Evolutionary conservation across 1,140 invertebrate species (phyloP).

Genomic region (Aphis gossypii): DNA sequence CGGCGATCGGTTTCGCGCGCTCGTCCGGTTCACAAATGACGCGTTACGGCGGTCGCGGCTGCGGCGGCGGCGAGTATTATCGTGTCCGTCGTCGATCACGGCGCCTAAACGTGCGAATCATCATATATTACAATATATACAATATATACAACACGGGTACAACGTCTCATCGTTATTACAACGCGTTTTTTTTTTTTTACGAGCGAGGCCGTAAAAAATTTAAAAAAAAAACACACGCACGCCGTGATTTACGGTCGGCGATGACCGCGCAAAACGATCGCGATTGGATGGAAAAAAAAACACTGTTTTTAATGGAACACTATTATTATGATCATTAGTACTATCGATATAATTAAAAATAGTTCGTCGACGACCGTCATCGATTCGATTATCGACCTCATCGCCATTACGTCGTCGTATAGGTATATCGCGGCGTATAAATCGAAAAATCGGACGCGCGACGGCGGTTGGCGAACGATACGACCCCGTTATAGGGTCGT

Average conservation of each 20-base stretch:
- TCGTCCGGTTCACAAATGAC: background rate
- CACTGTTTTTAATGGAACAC: background rate
- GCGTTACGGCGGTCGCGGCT: background rate
- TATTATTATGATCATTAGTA: no score
- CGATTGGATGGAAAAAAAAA: background rate
- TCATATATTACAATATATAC: no score
- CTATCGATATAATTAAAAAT: no score
- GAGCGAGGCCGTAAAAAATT: background rate
- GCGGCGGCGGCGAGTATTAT: background rate
- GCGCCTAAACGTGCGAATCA: background rate
- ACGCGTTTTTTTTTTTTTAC: background rate
- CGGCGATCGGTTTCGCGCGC: background rate
- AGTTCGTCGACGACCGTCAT: no score
- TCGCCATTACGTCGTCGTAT: no score
- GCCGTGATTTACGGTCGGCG: background rate
- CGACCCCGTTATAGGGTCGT: background rate
- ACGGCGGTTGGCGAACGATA: background rate
- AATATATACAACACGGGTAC: background rate
- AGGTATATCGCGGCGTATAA: no score
- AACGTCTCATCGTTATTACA: background rate
- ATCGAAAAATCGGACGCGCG: background rate
- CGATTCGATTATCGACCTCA: no score
- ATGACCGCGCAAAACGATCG: background rate
- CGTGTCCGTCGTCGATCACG: background rate
- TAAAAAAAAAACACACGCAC: no score